Base-by-base conservation (phyloP, 2,113 vertebrate genomes). In the Pterocles burchelli region DNA sequence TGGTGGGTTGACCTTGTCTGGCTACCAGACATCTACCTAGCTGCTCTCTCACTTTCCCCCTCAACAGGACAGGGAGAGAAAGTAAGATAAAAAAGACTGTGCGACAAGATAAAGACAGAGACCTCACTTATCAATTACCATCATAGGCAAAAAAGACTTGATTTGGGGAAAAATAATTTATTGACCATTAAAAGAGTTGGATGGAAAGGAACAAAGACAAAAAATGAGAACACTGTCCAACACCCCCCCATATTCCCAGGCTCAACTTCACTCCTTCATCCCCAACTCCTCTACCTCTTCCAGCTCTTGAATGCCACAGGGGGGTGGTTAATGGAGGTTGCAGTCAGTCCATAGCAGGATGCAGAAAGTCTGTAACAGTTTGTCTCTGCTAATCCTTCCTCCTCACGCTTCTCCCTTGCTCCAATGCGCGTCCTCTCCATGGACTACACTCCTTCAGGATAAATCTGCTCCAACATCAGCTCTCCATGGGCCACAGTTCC, bases 241-340 rank as follows among this genome's bases (percentile, higher is more conserved):
- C 7, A n/a, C 1, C 0, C 4, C 6, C 16, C 22, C 73, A 41
- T 63, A 54, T 66, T 89, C 14, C 55, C 34, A 65, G 41, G 17
- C 16, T 70, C 17, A 80, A 22, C 34, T 49, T 82, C 26, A 29
- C 13, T 10, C 45, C 38, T 51, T 89, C 12, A 7, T 46, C 74
- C 70, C 33, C 29, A 14, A 41, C 7, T 73, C 10, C 13, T 93
- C 36, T 34, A 46, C 28, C 38, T 61, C 31, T 25, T 78, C 12
- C 49, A 74, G 13, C 5, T 6, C 28, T 15, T 1, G 0, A 36
- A 73, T 16, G 24, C 20, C 49, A n/a, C 31, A 34, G 18, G 2
- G 1, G 8, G 2, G 2, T 48, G 13, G 17, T 51, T 65, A 65
- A 74, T 22, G 28, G 38, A 78, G 24, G 29, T 38, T 46, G n/a